Base-by-base conservation (phyloP, 2,888 invertebrate species). In the Aleiodes alternator region DNA sequence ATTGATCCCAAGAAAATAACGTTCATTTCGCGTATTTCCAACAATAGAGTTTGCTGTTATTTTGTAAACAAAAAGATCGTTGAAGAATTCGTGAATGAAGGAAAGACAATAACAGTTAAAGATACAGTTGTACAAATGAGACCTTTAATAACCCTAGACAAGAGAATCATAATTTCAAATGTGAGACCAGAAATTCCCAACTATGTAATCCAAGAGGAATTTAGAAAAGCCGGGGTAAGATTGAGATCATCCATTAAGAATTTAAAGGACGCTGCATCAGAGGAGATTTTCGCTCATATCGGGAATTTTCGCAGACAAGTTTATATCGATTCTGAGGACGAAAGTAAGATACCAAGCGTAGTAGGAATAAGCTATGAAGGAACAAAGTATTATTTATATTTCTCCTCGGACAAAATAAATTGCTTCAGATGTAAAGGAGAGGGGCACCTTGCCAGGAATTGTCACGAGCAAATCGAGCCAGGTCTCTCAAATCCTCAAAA, bases 21-120 rank as follows among this genome's bases (percentile, higher is more conserved):
- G 50, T 79, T 72, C 14, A 75, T 68, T 0, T 80, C 78, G 5
- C 29, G 69, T 50, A 79, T 79, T 3, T 75, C 78, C 1, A 72
- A 78, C 29, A 69, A 59, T 34, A 31, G 80, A 50, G 72, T 80
- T 0, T 79, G 79, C 31, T 57, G 78, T 14, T 80, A 78, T 31
- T 55, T 80, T 0, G 34, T 23, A 4, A 72, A 14, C 38, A 69
- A 78, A 66, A 9, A 73, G 12, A 12, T 72, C 5, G 76, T 66
- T 5, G 76, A 78, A 0, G 72, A 76, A 14, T 34, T 76, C 4
- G 53, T 73, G 4, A 53, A 78, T n/a, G n/a, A 23, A 68, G 31
- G 9, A 51, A 75, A 2, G 69, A 69, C 16, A 14, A 50, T 79
- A 34, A 66, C 38, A 5, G 43, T 77, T 7, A 38, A 53, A 0